Conservation (phyloP, 2,888 invertebrate species). For the Salticus scenicus region DNA sequence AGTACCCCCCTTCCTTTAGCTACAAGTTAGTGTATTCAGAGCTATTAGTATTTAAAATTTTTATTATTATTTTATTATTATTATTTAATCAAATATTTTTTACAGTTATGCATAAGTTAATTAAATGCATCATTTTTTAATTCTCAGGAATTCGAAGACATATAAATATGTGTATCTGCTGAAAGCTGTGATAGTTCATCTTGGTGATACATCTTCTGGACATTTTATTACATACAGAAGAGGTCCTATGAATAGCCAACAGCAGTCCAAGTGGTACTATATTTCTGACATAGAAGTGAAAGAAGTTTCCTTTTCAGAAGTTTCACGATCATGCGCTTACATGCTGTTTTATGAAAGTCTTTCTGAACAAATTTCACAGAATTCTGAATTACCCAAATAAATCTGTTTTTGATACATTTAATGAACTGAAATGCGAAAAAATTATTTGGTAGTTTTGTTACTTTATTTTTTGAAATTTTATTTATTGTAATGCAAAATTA, state of each 20-base stretch:
- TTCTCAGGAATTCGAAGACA: not conserved
- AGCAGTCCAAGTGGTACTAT: conserved; percentile 84
- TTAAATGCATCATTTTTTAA: too few species aligned
- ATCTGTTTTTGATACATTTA: too few species aligned
- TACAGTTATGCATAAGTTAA: too few species aligned
- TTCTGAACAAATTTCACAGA: not conserved
- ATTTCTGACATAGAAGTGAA: conserved; percentile 90
- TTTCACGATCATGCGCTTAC: conserved; percentile 90
- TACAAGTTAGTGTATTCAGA: too few species aligned
- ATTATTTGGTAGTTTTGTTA: too few species aligned
- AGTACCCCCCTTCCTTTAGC: too few species aligned
- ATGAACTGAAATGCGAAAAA: too few species aligned
- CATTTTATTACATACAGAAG: conserved; percentile 96
- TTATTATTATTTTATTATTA: too few species aligned
- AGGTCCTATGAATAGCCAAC: conserved; percentile 74
- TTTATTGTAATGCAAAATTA: too few species aligned
- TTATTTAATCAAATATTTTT: too few species aligned
- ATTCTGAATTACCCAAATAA: not conserved
- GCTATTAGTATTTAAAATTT: too few species aligned
- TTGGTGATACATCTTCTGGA: conserved; percentile 91
- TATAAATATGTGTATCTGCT: conserved; percentile 83
- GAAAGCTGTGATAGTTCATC: conserved; percentile 90
- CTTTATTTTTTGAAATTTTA: too few species aligned
- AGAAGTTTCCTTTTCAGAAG: conserved; percentile 86
- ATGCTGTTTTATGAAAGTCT: conserved; percentile 90